Conservation (phyloP, 1,140 invertebrate species). For the Tetragnatha versicolor region DNA sequence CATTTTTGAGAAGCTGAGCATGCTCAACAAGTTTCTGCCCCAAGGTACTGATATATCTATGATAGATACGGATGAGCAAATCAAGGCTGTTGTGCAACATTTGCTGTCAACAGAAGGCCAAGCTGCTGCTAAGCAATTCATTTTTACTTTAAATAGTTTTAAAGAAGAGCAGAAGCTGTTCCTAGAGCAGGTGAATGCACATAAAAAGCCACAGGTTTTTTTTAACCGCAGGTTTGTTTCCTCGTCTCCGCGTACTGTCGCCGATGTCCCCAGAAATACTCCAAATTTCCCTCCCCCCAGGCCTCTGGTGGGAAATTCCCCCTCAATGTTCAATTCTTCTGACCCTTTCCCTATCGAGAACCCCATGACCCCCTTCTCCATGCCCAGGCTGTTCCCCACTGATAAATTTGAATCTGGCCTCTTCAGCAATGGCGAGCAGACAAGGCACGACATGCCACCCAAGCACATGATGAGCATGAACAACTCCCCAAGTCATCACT, state of each 20-base stretch:
- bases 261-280: constrained; percentile 10
- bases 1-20: constrained; percentile 16
- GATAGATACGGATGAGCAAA: constrained; percentile 35
- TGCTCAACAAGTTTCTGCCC: constrained; percentile 29
- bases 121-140: not conserved
- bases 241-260: constrained; percentile 21
- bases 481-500: not conserved
- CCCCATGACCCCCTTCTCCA: constrained; percentile 10
- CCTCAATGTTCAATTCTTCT: constrained; percentile 22
- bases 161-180: constrained; percentile 23
- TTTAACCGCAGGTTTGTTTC: not conserved
- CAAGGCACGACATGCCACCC: not conserved
- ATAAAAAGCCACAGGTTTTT: constrained; percentile 20
- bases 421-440: constrained; percentile 24
- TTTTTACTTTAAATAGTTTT: constrained; percentile 4
- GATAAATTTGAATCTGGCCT: constrained; percentile 24
- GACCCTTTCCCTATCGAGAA: constrained; percentile 9
- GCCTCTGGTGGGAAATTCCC: not conserved
- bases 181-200: constrained; percentile 17
- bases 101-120: not conserved
- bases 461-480: not conserved
- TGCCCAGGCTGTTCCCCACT: constrained; percentile 2
- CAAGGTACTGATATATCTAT: constrained; percentile 12
- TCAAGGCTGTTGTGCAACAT: constrained; percentile 6
- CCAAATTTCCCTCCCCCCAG: not conserved